These are phyloP conservation scores for Epicampocera succincta DNA, from an alignment of 2,888 invertebrate genomes.

Conservation along the genomic window DNA sequence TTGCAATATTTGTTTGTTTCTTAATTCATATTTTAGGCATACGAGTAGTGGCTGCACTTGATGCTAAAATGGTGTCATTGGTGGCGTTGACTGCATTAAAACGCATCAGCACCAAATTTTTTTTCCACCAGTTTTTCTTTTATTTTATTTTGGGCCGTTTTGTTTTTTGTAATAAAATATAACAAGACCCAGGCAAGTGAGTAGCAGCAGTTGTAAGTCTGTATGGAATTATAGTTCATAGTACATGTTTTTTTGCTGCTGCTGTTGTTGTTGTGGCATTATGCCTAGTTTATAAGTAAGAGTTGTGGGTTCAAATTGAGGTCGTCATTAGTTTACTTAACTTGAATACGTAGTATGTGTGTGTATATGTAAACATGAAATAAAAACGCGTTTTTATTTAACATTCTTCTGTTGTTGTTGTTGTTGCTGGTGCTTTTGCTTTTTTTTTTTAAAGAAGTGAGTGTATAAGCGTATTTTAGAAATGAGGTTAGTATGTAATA, in stretches of 20 bases:
- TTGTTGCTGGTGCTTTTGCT: too few species aligned
- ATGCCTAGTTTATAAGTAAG: conserved; percentile 40
- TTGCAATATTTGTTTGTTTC: not conserved
- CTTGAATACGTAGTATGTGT: conserved; percentile 4
- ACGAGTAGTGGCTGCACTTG: not conserved
- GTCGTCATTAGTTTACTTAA: conserved; percentile 55
- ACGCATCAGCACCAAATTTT: conserved; percentile 42
- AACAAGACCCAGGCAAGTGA: conserved; percentile 26
- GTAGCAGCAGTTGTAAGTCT: not conserved
- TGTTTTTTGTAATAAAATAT: conserved; percentile 28
- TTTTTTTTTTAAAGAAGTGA: not conserved
- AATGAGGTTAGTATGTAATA: conserved; percentile 64
- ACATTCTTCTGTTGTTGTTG: conserved; percentile 24
- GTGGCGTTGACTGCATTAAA: conserved; percentile 12
- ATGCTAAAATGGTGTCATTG: conserved; percentile 21
- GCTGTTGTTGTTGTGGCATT: conserved; percentile 26
- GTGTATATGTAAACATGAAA: not conserved
- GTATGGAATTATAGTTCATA: conserved; percentile 15
- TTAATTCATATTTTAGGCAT: conserved; percentile 10
- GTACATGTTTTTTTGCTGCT: not conserved
- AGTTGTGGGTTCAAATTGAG: conserved; percentile 64
- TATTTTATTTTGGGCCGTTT: conserved; percentile 1
- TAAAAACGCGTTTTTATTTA: conserved; percentile 50
- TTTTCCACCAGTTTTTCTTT: not conserved
- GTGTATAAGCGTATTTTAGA: conserved; percentile 41